These are phyloP conservation scores for Zaprionus lachaisei DNA, from an alignment of 1,140 invertebrate genomes.

Conservation along the genomic window DNA sequence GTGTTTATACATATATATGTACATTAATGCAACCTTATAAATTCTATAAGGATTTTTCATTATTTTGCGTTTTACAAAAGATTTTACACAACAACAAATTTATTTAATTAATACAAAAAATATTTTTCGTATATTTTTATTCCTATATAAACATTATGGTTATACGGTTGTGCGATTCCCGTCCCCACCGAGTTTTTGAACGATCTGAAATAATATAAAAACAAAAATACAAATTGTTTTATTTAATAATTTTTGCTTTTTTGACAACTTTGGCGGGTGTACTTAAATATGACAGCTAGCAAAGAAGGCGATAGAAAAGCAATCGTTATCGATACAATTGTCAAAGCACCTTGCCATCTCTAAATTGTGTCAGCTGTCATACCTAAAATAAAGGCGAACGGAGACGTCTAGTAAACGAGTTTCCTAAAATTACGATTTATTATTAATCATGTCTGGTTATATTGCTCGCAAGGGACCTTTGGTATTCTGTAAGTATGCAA, in stretches of 20 bases:
- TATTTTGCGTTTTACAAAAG: constrained; percentile 33
- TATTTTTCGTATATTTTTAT: constrained; percentile 47
- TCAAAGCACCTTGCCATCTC: constrained; percentile 26
- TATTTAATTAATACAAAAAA: constrained; percentile 66
- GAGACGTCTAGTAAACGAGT: constrained; percentile 29
- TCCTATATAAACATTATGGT: constrained; percentile 35
- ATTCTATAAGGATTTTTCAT: constrained; percentile 8
- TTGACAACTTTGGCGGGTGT: constrained; percentile 7
- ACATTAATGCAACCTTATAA: constrained; percentile 17
- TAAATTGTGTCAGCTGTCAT: constrained; percentile 54
- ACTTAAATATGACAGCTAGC: background rate
- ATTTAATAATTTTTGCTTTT: background rate
- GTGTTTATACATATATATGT: constrained; percentile 11
- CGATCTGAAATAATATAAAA: constrained; percentile 62
- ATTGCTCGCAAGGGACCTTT: constrained; percentile 79
- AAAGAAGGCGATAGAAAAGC: background rate
- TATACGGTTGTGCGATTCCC: constrained; percentile 80
- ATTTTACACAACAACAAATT: constrained; percentile 64
- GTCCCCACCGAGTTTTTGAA: constrained; percentile 80
- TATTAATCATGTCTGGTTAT: constrained; percentile 75
- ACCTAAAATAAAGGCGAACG: constrained; percentile 58
- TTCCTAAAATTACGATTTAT: constrained; percentile 49
- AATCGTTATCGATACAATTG: constrained; percentile 41
- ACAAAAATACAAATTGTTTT: constrained; percentile 9
- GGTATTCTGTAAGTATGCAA: constrained; percentile 76